Conservation (phyloP, 2,113 vertebrate genomes). For the Rhineura floridana region DNA sequence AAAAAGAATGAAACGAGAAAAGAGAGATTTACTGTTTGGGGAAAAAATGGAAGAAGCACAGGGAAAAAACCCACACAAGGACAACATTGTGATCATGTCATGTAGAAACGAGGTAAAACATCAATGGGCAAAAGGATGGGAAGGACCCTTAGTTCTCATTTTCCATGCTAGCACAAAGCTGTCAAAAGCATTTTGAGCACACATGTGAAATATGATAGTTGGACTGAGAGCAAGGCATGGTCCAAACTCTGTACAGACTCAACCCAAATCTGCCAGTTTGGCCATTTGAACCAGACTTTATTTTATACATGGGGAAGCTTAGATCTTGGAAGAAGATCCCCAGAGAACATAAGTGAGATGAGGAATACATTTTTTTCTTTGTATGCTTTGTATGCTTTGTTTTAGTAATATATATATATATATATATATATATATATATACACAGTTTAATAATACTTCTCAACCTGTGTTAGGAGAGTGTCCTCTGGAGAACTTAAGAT, state of each 20-base stretch:
- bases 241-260: no score
- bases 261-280: no score
- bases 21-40: no score
- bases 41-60: no score
- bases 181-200: neutral
- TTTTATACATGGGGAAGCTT: no score
- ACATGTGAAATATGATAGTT: neutral
- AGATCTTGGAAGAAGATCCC: no score
- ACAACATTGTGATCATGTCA: no score
- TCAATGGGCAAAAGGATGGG: no score
- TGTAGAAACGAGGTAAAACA: no score
- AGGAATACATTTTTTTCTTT: neutral
- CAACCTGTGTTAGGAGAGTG: neutral
- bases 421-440: no score
- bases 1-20: neutral
- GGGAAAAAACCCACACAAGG: no score
- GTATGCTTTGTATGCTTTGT: constrained; percentile 8
- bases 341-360: neutral
- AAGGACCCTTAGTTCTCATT: neutral
- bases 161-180: neutral
- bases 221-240: neutral
- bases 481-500: neutral
- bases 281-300: no score
- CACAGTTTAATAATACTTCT: neutral
- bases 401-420: neutral